Percentiles rank a stretch among this genome's conserved stretches.
These are phyloP conservation scores for Isoperla grammatica DNA, from an alignment of 2,888 invertebrate species.

Conservation along the genomic window DNA sequence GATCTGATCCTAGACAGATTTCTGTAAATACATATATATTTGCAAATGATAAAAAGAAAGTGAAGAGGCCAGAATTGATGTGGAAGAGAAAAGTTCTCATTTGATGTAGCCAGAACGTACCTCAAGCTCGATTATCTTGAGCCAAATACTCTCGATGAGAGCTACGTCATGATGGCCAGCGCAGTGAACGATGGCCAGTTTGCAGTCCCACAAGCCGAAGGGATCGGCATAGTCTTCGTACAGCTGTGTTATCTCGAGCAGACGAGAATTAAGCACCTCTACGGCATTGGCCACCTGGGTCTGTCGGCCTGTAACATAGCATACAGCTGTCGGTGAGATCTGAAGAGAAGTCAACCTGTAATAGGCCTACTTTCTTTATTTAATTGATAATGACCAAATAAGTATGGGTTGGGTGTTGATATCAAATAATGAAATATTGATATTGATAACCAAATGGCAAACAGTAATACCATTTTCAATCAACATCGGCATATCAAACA, in stretches of 20 bases:
- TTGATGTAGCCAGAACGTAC: too few species aligned
- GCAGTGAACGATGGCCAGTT: constrained; percentile 90
- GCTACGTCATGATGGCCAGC: constrained; percentile 87
- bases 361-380: too few species aligned
- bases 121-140: constrained; percentile 61
- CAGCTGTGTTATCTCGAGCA: constrained; percentile 48
- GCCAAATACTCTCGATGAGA: constrained; percentile 88
- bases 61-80: too few species aligned
- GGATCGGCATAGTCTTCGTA: constrained; percentile 91
- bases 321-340: background rate
- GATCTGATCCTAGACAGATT: too few species aligned
- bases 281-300: too few species aligned
- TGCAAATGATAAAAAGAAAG: too few species aligned
- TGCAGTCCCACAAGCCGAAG: constrained; percentile 86
- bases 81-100: too few species aligned
- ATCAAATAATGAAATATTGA: constrained; percentile 1
- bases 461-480: background rate
- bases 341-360: too few species aligned
- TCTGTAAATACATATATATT: too few species aligned
- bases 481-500: constrained; percentile 13
- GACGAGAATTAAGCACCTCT: too few species aligned
- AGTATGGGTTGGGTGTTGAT: constrained; percentile 9
- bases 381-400: constrained; percentile 24
- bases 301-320: background rate
- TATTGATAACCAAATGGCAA: background rate